Evolutionary conservation across 2,113 vertebrate species (phyloP), one percentile per base, ranked within the genome.

Genomic region (Formicarius rufipectus): DNA sequence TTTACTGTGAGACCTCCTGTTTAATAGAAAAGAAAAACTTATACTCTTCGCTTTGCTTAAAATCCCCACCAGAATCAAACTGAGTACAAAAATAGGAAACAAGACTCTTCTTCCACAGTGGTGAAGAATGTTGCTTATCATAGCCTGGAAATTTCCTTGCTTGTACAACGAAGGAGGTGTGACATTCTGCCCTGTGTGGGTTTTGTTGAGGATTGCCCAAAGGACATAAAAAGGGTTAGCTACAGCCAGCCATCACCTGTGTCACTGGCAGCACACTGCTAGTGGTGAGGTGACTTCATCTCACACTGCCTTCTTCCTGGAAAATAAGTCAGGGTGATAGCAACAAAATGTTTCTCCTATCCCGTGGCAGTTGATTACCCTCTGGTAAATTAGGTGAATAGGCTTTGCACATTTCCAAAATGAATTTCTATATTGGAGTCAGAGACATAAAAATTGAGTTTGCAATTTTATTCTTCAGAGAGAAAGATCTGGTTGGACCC

Each of bases 81-180:
- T 69, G 72, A 88, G 22, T 69, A 49, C 44, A 76, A 52, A 90
- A 84, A 17, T 15, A 72, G 44, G 28, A 74, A 47, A 27, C 77
- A 33, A 40, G 24, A 40, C 16, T 75, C 25, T 42, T 60, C 37
- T 78, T 66, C 39, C 8, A 3, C 4, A 6, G 10, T 64, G 30
- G 19, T 62, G 40, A 93, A 67, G 64, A 37, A 56, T 18, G 23
- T 56, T 60, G 53, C 40, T 87, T 11, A 28, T 91, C 73, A 31
- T 6, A 44, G 39, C 24, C 73, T 62, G 45, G 35, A 87, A 68
- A 27, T 60, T 87, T 18, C 37, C 63, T 53, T 82, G 14, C 24
- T 44, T 64, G 20, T 56, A 62, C 72, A 68, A 4, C 0, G 0
- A 37, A 59, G 80, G n/a, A 89, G n/a, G 37, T 62, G 33, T 2